phyloP scores from a whole-genome alignment of 2,888 invertebrate genomes.

The Drosophila subsilvestris region DNA sequence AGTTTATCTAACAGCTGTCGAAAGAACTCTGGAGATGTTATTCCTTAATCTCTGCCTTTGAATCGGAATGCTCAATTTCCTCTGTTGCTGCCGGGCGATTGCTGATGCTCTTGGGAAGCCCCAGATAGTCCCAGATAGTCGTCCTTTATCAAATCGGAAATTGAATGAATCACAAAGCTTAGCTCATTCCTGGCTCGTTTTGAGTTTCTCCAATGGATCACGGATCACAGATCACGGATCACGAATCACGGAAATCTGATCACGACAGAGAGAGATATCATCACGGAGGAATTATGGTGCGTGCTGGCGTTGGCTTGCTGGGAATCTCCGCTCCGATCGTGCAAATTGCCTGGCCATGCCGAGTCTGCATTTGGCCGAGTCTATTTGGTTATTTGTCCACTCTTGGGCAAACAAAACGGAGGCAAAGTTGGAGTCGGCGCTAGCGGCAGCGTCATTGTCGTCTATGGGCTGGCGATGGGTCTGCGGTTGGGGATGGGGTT shows the following conservation, averaged over 20 bases:
- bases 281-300: constrained; percentile 38
- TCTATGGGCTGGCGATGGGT: constrained; percentile 6
- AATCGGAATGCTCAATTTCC: background rate
- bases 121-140: no score
- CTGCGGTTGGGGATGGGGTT: constrained; percentile 2
- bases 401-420: constrained; percentile 53
- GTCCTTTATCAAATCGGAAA: background rate
- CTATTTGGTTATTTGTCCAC: constrained; percentile 69
- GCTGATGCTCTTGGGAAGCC: background rate
- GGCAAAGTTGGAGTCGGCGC: background rate
- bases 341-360: constrained; percentile 68
- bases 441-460: background rate
- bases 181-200: constrained; percentile 1
- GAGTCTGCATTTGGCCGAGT: constrained; percentile 27
- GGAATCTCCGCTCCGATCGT: constrained; percentile 54
- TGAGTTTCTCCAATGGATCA: constrained; percentile 18
- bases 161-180: constrained; percentile 15
- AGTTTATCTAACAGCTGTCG: no score
- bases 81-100: background rate
- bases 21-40: background rate
- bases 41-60: no score
- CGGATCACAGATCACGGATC: constrained; percentile 30
- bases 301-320: constrained; percentile 11
- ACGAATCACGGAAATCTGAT: constrained; percentile 1
- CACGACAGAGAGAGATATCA: constrained; percentile 20